Base-by-base conservation (phyloP, 2,888 invertebrate species). In the Gastrophysa polygoni region DNA sequence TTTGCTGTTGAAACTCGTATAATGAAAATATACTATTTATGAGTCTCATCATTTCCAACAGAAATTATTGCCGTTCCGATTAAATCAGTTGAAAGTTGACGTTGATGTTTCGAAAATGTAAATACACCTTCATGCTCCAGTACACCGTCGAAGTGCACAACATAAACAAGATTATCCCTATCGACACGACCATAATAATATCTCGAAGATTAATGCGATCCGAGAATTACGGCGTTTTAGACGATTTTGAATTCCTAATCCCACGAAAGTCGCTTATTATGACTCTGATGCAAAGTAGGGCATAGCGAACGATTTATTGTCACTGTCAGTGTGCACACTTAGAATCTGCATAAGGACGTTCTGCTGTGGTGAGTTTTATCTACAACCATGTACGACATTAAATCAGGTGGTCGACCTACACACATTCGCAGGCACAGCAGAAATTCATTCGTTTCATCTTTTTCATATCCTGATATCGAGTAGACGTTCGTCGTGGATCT, bases 201-300 rank as follows among this genome's bases (percentile, higher is more conserved):
- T 52, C 38, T 52, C 0, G 38, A 38, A 52, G 21, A 52, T n/a
- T 51, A 17, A 51, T 52, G 20, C 20, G 52, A 38, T 38, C 6
- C 18, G 21, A 18, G 38, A 52, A 21, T 52, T 52, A 38, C 38
- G 24, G 21, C 52, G 21, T 8, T 38, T n/a, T 52, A 38, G 38
- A 38, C 20, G 52, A 52, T 38, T 52, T 52, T 52, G 38, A 52
- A 52, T 52, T 34, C 38, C n/a, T 38, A 38, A 38, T 38, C 34
- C 32, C 51, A 51, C 29, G 51, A 51, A 51, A 51, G 34, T 18
- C 21, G 38, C 38, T 38, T 52, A 38, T 52, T 52, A 38, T 52
- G 52, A 24, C 52, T 52, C 21, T 7, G 38, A 52, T 38, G 52
- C 52, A 38, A 52, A 52, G 52, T 52, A 20, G 52, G 38, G 52